Conservation (phyloP, 2,113 vertebrate genomes). For the Illadopsis cleaveri region DNA sequence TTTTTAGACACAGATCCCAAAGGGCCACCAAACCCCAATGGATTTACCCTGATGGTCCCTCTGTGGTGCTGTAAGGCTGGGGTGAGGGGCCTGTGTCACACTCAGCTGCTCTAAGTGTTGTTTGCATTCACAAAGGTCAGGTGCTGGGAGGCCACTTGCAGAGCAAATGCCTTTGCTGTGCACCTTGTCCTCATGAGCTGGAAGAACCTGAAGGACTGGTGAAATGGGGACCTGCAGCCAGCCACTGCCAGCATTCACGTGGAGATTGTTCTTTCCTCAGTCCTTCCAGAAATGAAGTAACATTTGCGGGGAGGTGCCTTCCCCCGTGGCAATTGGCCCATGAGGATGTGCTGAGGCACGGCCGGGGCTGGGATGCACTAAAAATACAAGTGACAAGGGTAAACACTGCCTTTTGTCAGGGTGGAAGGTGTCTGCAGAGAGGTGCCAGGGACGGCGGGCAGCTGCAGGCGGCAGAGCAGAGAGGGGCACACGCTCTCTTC, state of each 20-base stretch:
- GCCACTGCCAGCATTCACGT: not conserved
- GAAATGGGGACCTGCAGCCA: not conserved
- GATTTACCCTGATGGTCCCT: not conserved
- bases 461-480: not conserved
- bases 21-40: not conserved
- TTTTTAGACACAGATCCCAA: not conserved
- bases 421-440: not conserved
- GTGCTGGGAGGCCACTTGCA: not conserved
- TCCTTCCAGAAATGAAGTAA: not conserved
- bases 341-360: not conserved
- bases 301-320: not conserved
- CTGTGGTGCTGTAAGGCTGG: fast-evolving
- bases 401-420: not conserved
- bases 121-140: not conserved
- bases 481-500: fast-evolving
- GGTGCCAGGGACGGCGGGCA: fast-evolving
- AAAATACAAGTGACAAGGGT: not conserved
- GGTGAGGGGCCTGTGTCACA: not conserved
- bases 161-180: not conserved
- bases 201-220: conserved; percentile 44
- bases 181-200: not conserved
- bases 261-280: not conserved
- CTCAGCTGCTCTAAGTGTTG: not conserved
- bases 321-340: not conserved
- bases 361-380: not conserved